Base-by-base conservation (phyloP, 2,888 invertebrate genomes). In the Dendrolimus pini region DNA sequence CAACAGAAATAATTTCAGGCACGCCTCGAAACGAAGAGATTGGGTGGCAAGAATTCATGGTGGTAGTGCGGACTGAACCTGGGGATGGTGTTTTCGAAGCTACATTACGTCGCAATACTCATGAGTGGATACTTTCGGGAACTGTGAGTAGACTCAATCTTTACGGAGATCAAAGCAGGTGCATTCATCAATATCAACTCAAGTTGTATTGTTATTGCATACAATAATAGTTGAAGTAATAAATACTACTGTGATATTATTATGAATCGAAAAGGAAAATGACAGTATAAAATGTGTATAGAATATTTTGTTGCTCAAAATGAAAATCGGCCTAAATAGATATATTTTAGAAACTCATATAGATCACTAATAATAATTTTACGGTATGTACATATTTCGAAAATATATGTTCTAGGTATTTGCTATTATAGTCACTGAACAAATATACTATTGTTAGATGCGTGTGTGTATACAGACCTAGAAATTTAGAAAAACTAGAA, bases 161-260 rank as follows among this genome's bases (percentile, higher is more conserved):
- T 53, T 96, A 96, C 74, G 95, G 96, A n/a, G 92, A 93, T 57
- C 96, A 96, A 80, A 96, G 96, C 81, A 92, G 90, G 66, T 96
- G 96, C 75, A 92, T 96, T 55, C 93, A 94, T 61, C 93, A 96
- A 71, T 94, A 93, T 71, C 92, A 93, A 67, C 89, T 96, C 62
- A 95, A 96, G 77, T 90, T 96, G 61, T 96, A 95, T 76, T 96
- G 96, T 83, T 96, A 93, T 77, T 96, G 96, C 66, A 70, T 61
- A 59, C 80, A 68, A 70, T 55, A 56, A 53, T 63, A 61, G 53
- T 53, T 56, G 54, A 59, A 62, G 54, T 54, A 59, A 52, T 61
- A 67, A 64, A 68, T 63, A 60, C 47, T 59, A 70, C 73, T 73
- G 77, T 78, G 76, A 77, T 76, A 74, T 70, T 66, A 63, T 56